These are phyloP conservation scores for Sinhomidia bicolor DNA, from an alignment of 2,888 invertebrate species.

Conservation along the genomic window DNA sequence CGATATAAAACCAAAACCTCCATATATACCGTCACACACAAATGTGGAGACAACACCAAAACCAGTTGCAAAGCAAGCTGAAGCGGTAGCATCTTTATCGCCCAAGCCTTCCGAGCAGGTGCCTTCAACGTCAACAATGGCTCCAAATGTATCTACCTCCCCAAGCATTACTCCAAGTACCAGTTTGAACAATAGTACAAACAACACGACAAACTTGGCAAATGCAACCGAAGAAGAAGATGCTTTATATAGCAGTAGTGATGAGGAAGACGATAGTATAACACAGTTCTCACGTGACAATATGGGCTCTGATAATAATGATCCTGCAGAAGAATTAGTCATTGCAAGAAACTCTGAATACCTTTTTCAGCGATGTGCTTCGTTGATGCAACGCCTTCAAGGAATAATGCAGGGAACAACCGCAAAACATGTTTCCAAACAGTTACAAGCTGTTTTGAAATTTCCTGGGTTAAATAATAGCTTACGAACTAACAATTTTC, in stretches of 20 bases:
- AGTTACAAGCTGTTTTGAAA: conserved; percentile 31
- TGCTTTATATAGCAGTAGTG: conserved; percentile 24
- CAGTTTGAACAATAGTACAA: not conserved
- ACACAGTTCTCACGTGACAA: conserved; percentile 43
- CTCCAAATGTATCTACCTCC: not conserved
- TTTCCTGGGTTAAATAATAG: conserved; percentile 15
- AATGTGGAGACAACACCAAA: not conserved
- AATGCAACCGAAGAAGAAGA: conserved; percentile 46
- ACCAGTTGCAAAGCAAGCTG: not conserved
- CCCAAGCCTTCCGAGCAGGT: not conserved
- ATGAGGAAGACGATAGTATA: conserved; percentile 2
- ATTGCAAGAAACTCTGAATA: conserved; percentile 54
- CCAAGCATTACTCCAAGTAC: not conserved
- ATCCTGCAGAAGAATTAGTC: conserved; percentile 43
- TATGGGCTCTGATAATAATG: conserved; percentile 24
- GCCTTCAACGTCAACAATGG: conserved; percentile 47
- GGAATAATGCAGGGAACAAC: conserved; percentile 48
- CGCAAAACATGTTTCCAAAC: conserved; percentile 48
- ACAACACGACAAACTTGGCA: not conserved
- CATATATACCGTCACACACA: not conserved
- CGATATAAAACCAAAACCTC: not conserved
- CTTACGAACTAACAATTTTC: conserved; percentile 1
- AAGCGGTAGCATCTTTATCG: not conserved
- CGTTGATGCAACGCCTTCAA: conserved; percentile 53
- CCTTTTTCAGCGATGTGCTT: conserved; percentile 41